Base-by-base conservation (phyloP, 1,140 invertebrate genomes). In the Oppia nitens region DNA sequence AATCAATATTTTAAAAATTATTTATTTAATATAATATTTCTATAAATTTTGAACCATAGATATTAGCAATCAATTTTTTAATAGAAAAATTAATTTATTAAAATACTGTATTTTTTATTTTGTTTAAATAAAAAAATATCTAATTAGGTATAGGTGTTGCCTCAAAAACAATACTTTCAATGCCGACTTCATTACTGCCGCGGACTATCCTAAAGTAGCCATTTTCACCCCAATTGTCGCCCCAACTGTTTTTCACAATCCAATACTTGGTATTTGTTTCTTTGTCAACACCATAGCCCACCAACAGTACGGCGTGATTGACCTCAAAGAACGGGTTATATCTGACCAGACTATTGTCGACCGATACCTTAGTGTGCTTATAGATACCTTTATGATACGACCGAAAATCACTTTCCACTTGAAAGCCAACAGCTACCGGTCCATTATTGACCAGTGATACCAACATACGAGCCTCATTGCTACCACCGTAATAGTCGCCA, bases 161-260 rank as follows among this genome's bases (percentile, higher is more conserved):
- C 48, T 69, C 65, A 0, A 71, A 64, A 3, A 66, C 71, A 57
- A 68, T 59, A 47, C 65, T 67, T 59, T 71, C 71, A 24, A 61
- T 60, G 26, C 72, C 73, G 63, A 74, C 76, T 63, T 70, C 67
- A 67, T 76, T 75, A 45, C 56, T 69, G 57, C 73, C 72, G 29
- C 72, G 65, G 1, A 64, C 55, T 65, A 76, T 73, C 56, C 63
- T 55, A 23, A 73, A 64, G 62, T 72, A 75, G 6, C 74, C 74
- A 24, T 68, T 45, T 40, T 65, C 55, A 51, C 73, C 74, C 74
- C 74, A 75, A 21, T 59, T 54, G n/a, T 59, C 53, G 6, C 85
- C 84, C 87, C 87, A 91, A 81, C 83, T 86, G 72, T 95, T 95
- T 67, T 94, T 89, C 21, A 95, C 72, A 12, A 93, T 82, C 90